Evolutionary conservation across 2,797 vertebrate species (phyloP).

Genomic region (Petrocephalus schoutedeni): DNA sequence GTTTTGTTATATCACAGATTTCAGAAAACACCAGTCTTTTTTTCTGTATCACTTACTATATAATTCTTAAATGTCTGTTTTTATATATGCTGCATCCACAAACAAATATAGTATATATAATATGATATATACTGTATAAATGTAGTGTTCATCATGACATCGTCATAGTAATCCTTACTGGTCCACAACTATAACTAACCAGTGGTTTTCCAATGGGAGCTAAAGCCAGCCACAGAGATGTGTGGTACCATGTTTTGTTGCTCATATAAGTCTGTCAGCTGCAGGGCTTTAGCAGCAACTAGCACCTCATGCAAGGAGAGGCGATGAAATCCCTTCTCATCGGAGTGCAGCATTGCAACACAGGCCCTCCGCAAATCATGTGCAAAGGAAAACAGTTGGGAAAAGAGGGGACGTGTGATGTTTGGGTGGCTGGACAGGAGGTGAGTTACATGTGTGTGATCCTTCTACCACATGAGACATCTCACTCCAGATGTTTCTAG

Average conservation of each 20-base stretch:
- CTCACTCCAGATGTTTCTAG: neutral
- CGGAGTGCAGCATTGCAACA: neutral
- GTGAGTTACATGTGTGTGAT: neutral
- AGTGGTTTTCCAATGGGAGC: neutral
- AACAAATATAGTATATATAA: neutral
- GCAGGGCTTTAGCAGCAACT: neutral
- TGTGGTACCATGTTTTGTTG: neutral
- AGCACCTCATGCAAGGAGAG: neutral
- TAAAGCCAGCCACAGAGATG: neutral
- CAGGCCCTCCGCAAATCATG: neutral
- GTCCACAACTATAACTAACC: neutral
- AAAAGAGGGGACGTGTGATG: neutral
- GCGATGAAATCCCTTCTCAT: neutral
- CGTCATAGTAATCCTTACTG: neutral
- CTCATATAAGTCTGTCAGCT: neutral
- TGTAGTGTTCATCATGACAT: neutral
- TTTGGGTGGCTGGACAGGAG: neutral
- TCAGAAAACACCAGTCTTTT: neutral
- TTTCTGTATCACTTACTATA: neutral
- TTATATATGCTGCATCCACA: neutral
- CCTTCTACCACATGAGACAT: no score
- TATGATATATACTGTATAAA: neutral
- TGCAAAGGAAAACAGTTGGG: neutral
- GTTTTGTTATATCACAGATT: neutral
- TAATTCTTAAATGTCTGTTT: neutral